Evolutionary conservation across 2,113 vertebrate species (phyloP).

Genomic region (Todiramphus chloris): DNA sequence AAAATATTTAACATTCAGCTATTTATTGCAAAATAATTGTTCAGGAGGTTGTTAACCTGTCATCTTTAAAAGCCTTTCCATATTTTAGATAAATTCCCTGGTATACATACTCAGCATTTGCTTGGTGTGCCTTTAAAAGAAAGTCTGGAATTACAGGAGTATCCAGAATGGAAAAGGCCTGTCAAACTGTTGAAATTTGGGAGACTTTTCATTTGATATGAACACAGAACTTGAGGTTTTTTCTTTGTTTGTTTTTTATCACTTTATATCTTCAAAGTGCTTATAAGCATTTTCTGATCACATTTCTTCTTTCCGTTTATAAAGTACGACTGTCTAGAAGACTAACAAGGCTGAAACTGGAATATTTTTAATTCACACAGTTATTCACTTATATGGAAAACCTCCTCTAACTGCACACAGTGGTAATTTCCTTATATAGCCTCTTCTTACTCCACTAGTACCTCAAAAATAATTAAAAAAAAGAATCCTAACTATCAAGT

Average conservation of each 20-base stretch:
- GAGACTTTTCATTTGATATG: neutral
- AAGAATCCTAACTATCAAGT: neutral
- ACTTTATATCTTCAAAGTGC: conserved; percentile 10
- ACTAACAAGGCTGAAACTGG: neutral
- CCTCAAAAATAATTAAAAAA: neutral
- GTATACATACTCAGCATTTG: neutral
- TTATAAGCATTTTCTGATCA: conserved; percentile 17
- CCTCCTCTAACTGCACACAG: neutral
- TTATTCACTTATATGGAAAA: neutral
- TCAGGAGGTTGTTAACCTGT: neutral
- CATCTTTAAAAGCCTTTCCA: neutral
- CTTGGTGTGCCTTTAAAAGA: neutral
- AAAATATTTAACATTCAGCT: neutral
- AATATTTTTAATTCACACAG: neutral
- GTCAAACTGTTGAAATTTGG: neutral
- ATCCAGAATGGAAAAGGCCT: neutral
- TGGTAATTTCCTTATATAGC: neutral
- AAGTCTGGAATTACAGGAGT: neutral
- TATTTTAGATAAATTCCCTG: neutral
- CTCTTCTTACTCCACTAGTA: neutral
- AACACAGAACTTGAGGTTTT: neutral
- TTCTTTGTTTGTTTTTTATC: neutral
- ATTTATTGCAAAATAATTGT: neutral
- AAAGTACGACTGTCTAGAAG: neutral
- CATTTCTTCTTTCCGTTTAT: conserved; percentile 37